Evolutionary conservation across 1,140 invertebrate genomes (phyloP).

Genomic region (Papilio glaucus): DNA sequence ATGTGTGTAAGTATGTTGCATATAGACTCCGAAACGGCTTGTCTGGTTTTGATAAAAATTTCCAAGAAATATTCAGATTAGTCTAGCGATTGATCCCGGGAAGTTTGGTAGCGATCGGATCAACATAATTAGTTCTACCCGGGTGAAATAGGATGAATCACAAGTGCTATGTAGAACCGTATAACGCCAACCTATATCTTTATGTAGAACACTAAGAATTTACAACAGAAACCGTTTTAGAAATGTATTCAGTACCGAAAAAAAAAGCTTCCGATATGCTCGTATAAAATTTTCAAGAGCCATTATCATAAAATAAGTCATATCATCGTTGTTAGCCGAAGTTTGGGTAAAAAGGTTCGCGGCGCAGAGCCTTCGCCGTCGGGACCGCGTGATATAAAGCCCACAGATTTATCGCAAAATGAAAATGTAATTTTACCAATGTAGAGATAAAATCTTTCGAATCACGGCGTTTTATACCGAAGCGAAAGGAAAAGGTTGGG

Average conservation of each 20-base stretch:
- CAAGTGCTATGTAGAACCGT: too few relatives aligned
- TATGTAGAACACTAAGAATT: too few relatives aligned
- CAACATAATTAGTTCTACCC: too few relatives aligned
- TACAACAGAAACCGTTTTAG: not conserved
- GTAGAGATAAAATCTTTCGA: constrained; percentile 19
- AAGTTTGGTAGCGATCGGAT: too few relatives aligned
- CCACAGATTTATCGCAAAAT: constrained; percentile 15
- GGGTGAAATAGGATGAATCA: too few relatives aligned
- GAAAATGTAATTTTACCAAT: constrained; percentile 26
- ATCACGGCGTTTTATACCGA: constrained; percentile 15
- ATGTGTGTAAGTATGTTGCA: too few relatives aligned
- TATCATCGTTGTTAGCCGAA: not conserved
- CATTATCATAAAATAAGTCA: constrained; percentile 14
- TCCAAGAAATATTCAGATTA: too few relatives aligned
- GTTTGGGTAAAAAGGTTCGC: constrained; percentile 9
- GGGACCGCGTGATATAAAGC: not conserved
- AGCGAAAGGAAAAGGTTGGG: not conserved
- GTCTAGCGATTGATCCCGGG: too few relatives aligned
- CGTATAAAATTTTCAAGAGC: constrained; percentile 1
- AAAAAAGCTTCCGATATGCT: not conserved
- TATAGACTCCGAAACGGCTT: too few relatives aligned
- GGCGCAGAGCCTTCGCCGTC: not conserved
- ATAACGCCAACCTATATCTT: too few relatives aligned
- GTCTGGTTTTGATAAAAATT: too few relatives aligned
- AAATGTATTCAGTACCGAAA: not conserved